Evolutionary conservation across 2,113 vertebrate species (phyloP).

Genomic region (Macrotus californicus): DNA sequence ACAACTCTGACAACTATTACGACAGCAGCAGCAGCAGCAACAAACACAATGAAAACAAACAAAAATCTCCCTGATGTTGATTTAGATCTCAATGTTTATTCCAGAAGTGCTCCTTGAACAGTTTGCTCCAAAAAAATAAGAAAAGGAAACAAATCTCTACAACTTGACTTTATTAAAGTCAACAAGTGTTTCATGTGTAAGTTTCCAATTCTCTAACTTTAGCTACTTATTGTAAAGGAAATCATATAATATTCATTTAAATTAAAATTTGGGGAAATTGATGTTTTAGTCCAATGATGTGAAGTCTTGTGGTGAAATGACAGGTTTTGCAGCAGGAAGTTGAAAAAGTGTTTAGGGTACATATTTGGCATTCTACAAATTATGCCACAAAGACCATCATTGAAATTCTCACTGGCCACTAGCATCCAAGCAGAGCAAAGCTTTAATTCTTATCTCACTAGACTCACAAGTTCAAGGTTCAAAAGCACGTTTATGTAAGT

Average conservation of each 20-base stretch:
- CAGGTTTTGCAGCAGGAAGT: background rate
- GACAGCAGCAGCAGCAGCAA: accelerated
- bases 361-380: no score
- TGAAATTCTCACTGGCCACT: background rate
- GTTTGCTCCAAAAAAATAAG: background rate
- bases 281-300: background rate
- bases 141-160: conserved; percentile 26
- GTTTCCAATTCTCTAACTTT: background rate
- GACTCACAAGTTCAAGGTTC: background rate
- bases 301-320: background rate
- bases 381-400: accelerated
- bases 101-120: background rate
- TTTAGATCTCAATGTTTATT: background rate
- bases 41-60: background rate
- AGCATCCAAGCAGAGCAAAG: background rate
- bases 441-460: background rate
- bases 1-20: accelerated
- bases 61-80: background rate
- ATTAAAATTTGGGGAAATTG: background rate
- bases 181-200: background rate
- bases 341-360: background rate
- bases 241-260: background rate
- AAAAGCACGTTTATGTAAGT: background rate
- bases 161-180: background rate
- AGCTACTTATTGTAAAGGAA: background rate